Conservation (phyloP, 2,888 invertebrate genomes). For the Itoplectis maculator region DNA sequence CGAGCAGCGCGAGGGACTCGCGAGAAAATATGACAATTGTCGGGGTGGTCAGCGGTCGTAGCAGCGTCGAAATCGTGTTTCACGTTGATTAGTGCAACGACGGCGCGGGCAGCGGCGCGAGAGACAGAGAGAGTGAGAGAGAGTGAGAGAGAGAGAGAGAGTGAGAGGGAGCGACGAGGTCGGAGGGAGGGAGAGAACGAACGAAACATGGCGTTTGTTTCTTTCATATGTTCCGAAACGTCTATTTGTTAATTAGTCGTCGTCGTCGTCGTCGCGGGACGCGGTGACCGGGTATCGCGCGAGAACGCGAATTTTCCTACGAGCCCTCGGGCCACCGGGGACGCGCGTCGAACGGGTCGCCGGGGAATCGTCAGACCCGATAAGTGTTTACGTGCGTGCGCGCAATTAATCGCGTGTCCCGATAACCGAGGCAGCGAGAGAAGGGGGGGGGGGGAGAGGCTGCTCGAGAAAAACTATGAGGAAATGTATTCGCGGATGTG, state of each 20-base stretch:
- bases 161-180: too few species aligned
- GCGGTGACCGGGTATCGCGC: neutral
- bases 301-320: conserved; percentile 21
- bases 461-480: conserved; percentile 71
- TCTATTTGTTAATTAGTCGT: conserved; percentile 72
- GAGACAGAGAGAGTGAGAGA: too few species aligned
- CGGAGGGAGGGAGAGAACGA: conserved; percentile 70
- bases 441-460: too few species aligned
- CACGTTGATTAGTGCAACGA: conserved; percentile 74
- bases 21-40: conserved; percentile 29
- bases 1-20: neutral
- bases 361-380: neutral
- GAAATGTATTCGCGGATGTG: conserved; percentile 71
- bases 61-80: conserved; percentile 42
- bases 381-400: conserved; percentile 36
- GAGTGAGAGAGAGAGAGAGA: too few species aligned
- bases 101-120: too few species aligned
- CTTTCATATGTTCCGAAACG: conserved; percentile 78
- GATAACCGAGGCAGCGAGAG: conserved; percentile 9
- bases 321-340: neutral
- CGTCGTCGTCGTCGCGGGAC: conserved; percentile 44
- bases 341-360: neutral
- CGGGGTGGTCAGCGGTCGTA: conserved; percentile 14
- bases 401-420: conserved; percentile 45
- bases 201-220: conserved; percentile 83